Percentiles rank a stretch among this genome's conserved stretches.
These are phyloP conservation scores for Eristalinus aeneus DNA, from an alignment of 2,888 invertebrate species.

Conservation along the genomic window DNA sequence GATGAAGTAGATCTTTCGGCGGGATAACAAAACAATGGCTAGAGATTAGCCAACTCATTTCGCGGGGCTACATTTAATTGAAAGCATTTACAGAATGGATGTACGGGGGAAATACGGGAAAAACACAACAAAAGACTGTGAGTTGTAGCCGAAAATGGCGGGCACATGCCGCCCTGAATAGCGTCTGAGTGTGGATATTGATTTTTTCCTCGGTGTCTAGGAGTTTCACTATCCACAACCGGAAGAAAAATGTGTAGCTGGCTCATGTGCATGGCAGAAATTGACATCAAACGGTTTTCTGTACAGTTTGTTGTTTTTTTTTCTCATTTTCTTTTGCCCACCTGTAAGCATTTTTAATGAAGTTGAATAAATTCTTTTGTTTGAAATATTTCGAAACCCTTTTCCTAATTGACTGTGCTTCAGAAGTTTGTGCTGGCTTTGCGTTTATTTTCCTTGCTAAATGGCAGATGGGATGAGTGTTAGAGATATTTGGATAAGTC, in stretches of 20 bases:
- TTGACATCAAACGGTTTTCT: neutral
- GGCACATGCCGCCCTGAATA: neutral
- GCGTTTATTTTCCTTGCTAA: neutral
- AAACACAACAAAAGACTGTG: neutral
- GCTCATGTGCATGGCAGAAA: neutral
- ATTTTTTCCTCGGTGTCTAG: neutral
- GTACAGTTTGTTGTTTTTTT: neutral
- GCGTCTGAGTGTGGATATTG: neutral
- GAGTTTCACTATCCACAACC: neutral
- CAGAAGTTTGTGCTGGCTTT: neutral
- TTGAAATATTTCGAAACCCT: neutral
- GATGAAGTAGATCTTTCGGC: neutral
- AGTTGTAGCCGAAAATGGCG: neutral
- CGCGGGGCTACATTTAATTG: neutral
- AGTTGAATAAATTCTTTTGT: neutral
- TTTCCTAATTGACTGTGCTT: neutral
- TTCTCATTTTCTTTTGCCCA: neutral
- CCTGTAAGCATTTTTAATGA: neutral
- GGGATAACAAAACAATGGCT: neutral
- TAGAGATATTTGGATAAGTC: too few relatives aligned
- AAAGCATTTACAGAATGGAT: neutral
- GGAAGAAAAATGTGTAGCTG: neutral
- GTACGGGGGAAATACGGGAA: neutral
- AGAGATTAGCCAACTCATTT: neutral
- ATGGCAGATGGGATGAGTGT: too few relatives aligned